These are phyloP conservation scores for Cardiocondyla obscurior DNA, from an alignment of 1,140 invertebrate species.

Conservation along the genomic window DNA sequence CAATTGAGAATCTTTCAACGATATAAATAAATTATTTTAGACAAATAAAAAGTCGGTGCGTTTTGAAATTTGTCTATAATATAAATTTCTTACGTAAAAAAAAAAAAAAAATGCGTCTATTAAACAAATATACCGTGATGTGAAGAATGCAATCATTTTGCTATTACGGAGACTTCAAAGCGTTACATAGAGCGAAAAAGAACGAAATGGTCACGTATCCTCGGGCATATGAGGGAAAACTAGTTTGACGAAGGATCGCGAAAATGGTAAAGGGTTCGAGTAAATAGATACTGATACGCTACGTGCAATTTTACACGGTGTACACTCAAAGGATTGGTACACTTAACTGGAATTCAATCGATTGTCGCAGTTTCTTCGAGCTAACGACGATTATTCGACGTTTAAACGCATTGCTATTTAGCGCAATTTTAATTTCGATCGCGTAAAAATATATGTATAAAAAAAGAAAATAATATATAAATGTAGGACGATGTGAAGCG, in stretches of 20 bases:
- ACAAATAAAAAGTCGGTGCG: not conserved
- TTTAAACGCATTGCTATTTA: not conserved
- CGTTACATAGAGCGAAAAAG: not conserved
- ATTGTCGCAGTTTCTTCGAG: not conserved
- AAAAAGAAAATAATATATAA: too few species aligned
- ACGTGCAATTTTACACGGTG: conserved; percentile 3
- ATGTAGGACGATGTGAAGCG: too few species aligned
- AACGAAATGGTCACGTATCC: not conserved
- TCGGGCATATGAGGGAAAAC: not conserved
- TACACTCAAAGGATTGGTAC: not conserved
- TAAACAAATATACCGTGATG: not conserved
- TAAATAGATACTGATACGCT: conserved; percentile 2
- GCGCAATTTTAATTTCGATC: too few species aligned
- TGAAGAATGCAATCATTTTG: not conserved
- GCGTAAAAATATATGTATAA: not conserved
- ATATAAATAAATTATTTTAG: not conserved
- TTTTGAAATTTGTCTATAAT: too few species aligned
- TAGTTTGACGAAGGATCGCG: not conserved
- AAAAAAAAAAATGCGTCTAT: not conserved
- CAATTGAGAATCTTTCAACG: not conserved
- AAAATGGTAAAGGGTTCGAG: not conserved
- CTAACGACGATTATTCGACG: not conserved
- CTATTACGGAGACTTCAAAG: not conserved
- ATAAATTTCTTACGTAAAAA: too few species aligned
- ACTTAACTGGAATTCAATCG: not conserved